Conservation (phyloP, 2,113 vertebrate species). For the Ailurus styani region DNA sequence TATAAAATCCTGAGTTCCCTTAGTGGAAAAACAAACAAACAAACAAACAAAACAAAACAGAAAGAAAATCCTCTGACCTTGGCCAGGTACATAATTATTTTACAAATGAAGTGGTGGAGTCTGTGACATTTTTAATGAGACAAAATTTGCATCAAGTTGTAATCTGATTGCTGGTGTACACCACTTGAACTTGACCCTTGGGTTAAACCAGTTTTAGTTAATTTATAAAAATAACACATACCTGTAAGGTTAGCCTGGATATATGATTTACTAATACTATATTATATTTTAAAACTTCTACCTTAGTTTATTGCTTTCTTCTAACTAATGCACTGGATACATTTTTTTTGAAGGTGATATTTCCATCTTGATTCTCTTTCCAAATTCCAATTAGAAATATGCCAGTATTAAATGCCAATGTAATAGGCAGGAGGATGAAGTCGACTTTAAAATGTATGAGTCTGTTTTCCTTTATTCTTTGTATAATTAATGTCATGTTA, state of each 20-base stretch:
- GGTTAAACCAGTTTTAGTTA: slow-evolving; percentile 75
- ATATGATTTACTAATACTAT: slow-evolving; percentile 82
- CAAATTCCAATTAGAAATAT: neutral
- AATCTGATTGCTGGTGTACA: slow-evolving; percentile 57
- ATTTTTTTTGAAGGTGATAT: neutral
- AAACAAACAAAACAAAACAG: neutral
- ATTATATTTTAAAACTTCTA: slow-evolving; percentile 65
- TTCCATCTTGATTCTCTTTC: neutral
- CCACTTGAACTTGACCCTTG: slow-evolving; percentile 63
- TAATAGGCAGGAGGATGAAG: neutral
- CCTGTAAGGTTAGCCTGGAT: slow-evolving; percentile 72
- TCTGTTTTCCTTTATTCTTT: neutral
- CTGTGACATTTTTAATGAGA: slow-evolving; percentile 76
- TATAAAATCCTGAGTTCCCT: neutral
- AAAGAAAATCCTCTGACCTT: slow-evolving; percentile 76
- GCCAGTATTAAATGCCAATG: neutral
- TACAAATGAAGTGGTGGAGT: slow-evolving; percentile 71
- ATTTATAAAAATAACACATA: slow-evolving; percentile 78
- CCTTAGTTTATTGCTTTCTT: slow-evolving; percentile 71
- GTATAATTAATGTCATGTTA: neutral
- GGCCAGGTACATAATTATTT: slow-evolving; percentile 76
- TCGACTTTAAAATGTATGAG: neutral
- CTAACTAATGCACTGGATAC: slow-evolving; percentile 28
- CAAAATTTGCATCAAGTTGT: slow-evolving; percentile 70
- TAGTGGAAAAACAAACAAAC: neutral